Percentiles rank a stretch among this genome's conserved stretches.
Evolutionary conservation across 2,797 vertebrate genomes (phyloP).

Genomic region (Protonibea diacanthus): DNA sequence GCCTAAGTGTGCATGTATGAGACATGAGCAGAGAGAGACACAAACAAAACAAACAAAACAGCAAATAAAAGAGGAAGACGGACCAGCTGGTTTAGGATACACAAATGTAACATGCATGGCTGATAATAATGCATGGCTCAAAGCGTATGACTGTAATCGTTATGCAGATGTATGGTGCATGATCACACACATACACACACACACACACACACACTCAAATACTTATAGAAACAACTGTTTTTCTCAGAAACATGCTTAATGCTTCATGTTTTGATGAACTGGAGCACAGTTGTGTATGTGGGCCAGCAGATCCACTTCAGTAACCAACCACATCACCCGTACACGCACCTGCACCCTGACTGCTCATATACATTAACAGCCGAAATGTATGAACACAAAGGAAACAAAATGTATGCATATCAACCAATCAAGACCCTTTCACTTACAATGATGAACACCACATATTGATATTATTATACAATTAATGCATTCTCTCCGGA

Average conservation of each 20-base stretch:
- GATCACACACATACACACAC: neutral
- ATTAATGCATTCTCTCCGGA: neutral
- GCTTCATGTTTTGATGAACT: constrained; percentile 37
- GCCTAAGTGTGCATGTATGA: neutral
- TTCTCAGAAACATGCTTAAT: neutral
- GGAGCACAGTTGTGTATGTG: constrained; percentile 57
- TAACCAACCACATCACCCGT: constrained; percentile 31
- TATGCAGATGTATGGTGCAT: constrained; percentile 13
- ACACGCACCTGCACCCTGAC: constrained; percentile 52
- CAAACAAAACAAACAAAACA: neutral
- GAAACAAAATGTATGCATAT: neutral
- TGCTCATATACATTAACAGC: neutral
- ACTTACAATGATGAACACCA: neutral
- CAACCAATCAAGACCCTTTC: neutral
- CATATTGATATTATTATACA: neutral
- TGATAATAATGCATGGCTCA: neutral
- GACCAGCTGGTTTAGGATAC: neutral
- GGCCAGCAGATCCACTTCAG: constrained; percentile 51
- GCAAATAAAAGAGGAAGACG: neutral
- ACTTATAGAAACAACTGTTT: neutral
- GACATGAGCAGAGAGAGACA: neutral
- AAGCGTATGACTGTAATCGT: neutral
- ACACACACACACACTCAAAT: neutral
- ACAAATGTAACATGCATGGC: neutral
- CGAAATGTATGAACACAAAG: neutral